Conservation (phyloP, 1,140 invertebrate genomes). For the Battus philenor region DNA sequence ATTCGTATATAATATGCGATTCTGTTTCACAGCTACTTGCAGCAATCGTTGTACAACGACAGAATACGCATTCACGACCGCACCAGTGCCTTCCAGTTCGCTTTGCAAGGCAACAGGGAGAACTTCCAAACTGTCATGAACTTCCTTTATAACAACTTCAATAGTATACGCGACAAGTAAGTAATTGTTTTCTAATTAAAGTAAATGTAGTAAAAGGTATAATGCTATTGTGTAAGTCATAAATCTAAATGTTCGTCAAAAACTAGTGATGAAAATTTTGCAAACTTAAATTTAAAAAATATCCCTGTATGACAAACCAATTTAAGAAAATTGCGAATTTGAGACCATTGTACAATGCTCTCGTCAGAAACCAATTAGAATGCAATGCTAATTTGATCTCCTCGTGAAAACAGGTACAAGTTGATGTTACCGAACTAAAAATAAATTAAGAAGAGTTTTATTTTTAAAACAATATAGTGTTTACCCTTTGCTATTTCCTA, state of each 20-base stretch:
- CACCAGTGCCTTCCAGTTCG: constrained; percentile 50
- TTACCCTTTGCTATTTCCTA: no score
- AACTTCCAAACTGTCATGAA: constrained; percentile 42
- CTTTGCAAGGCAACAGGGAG: constrained; percentile 55
- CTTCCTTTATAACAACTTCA: constrained; percentile 44
- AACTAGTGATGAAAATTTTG: neutral
- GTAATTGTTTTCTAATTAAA: constrained; percentile 18
- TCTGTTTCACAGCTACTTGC: constrained; percentile 45
- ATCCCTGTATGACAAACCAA: no score
- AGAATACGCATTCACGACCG: constrained; percentile 56
- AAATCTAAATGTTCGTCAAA: neutral
- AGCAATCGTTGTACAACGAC: constrained; percentile 43
- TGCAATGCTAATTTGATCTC: no score
- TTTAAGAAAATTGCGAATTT: no score
- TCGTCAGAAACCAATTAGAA: no score
- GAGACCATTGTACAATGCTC: no score
- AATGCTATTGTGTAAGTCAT: neutral
- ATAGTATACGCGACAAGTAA: constrained; percentile 34
- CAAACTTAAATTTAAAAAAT: no score
- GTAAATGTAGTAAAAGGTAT: neutral
- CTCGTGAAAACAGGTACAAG: no score
- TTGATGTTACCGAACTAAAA: no score
- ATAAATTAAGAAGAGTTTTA: no score
- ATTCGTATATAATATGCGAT: no score
- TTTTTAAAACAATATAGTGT: no score